These are phyloP conservation scores for Polypterus bichir DNA, from an alignment of 2,113 vertebrate species.

Conservation along the genomic window DNA sequence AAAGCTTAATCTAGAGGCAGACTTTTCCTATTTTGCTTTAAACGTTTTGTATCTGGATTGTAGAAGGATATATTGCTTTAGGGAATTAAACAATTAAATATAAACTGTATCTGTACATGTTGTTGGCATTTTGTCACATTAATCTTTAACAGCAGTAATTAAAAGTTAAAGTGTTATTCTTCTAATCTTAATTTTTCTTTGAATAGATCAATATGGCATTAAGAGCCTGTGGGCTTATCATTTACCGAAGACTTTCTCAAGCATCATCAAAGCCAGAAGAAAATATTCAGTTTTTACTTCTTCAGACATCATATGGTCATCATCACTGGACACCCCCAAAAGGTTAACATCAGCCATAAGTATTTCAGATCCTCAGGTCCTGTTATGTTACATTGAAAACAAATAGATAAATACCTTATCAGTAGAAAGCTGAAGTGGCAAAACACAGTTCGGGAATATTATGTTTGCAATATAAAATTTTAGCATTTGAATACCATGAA, in stretches of 20 bases:
- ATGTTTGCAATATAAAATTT: background rate
- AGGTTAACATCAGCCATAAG: constrained; percentile 47
- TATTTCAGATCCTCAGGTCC: background rate
- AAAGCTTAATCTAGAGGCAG: no score
- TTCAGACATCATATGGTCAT: constrained; percentile 82
- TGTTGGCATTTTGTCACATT: no score
- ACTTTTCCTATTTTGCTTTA: no score
- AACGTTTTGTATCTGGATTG: no score
- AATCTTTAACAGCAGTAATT: no score
- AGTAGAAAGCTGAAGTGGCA: no score
- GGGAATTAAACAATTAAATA: no score
- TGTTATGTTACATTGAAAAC: background rate
- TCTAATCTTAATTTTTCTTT: no score
- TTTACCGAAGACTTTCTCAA: constrained; percentile 63
- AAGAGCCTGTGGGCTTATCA: constrained; percentile 82
- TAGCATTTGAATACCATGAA: background rate
- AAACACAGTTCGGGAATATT: no score
- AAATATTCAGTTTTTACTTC: constrained; percentile 75
- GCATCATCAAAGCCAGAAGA: constrained; percentile 29
- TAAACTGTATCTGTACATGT: no score
- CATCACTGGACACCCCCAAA: constrained; percentile 97
- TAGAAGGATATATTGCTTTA: no score
- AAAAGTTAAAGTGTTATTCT: no score
- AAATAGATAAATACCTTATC: background rate
- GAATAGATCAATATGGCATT: constrained; percentile 47